Base-by-base conservation (phyloP, 2,113 vertebrate genomes). In the Edolisoma coerulescens region DNA sequence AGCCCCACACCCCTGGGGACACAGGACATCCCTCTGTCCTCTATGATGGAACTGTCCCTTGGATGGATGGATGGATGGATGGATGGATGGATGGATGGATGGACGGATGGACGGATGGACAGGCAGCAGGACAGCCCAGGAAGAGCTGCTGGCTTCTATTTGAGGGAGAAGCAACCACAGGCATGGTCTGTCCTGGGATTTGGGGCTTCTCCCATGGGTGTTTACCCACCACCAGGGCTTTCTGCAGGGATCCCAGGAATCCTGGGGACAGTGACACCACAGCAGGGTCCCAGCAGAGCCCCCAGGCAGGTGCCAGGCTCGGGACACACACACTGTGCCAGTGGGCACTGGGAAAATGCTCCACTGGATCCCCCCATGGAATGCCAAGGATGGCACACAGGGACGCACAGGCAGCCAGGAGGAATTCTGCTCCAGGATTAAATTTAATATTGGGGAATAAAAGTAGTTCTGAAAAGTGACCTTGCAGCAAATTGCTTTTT, bases 311-410 rank as follows among this genome's bases (percentile, higher is more conserved):
- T 21, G 53, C 61, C 76, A 50, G 45, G 11, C 42, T 35, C 1
- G 1, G 61, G 74, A 30, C 28, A 71, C 19, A 6, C 9, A 11
- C 44, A 11, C 64, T 11, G 78, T 68, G 50, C 23, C 50, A 4
- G 13, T 2, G 9, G 53, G 21, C 59, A 41, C 17, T 0, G 10
- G 52, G 17, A 12, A 6, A 13, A 67, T 1, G 2, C 32, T 18
- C 13, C 23, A 1, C 15, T 9, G 32, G 28, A 54, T 33, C 37
- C 60, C 56, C 16, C 49, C 2, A 0, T 0, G 41, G 61, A 9
- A 60, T 21, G 30, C 75, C 0, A 1, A 22, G 52, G 47, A 16
- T 14, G 56, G 7, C 63, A 32, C 26, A 6, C 1, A 2, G 18
- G 41, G 50, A n/a, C 47, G 12, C 21, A 5, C 30, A 16, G 16